phyloP scores from a whole-genome alignment of 2,888 invertebrate genomes.

The Myathropa florea region DNA sequence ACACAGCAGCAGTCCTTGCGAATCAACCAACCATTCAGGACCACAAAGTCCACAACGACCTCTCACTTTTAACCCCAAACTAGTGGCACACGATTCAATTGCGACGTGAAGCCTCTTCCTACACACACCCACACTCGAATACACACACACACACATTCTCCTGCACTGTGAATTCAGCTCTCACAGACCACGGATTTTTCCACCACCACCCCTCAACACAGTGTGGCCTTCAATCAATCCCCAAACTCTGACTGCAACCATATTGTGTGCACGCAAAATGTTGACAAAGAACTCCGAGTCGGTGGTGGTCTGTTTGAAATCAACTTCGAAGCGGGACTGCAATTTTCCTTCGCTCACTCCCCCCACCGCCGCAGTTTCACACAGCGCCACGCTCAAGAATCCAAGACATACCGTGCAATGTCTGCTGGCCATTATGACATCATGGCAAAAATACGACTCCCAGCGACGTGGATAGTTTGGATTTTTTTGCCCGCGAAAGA shows the following conservation, averaged over 20 bases:
- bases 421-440: constrained; percentile 70
- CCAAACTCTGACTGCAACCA: constrained; percentile 26
- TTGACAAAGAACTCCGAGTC: constrained; percentile 68
- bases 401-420: constrained; percentile 65
- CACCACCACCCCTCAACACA: constrained; percentile 37
- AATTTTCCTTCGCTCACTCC: constrained; percentile 46
- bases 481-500: constrained; percentile 58
- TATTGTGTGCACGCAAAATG: constrained; percentile 66
- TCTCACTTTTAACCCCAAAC: constrained; percentile 57
- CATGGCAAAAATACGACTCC: constrained; percentile 60
- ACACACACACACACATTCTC: background rate
- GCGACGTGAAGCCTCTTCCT: constrained; percentile 39
- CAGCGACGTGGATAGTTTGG: constrained; percentile 49
- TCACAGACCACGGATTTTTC: constrained; percentile 54
- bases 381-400: constrained; percentile 26
- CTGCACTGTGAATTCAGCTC: constrained; percentile 21
- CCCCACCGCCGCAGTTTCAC: background rate
- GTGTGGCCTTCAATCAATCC: constrained; percentile 33
- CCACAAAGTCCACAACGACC: constrained; percentile 48
- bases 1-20: constrained; percentile 32
- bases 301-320: constrained; percentile 68
- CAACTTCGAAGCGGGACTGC: constrained; percentile 64
- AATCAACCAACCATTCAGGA: constrained; percentile 37
- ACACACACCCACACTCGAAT: background rate
- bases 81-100: constrained; percentile 49